Percentiles rank a stretch among this genome's conserved stretches.
Conservation (phyloP, 2,888 invertebrate genomes). For the Brachynemurus nebulosus region DNA sequence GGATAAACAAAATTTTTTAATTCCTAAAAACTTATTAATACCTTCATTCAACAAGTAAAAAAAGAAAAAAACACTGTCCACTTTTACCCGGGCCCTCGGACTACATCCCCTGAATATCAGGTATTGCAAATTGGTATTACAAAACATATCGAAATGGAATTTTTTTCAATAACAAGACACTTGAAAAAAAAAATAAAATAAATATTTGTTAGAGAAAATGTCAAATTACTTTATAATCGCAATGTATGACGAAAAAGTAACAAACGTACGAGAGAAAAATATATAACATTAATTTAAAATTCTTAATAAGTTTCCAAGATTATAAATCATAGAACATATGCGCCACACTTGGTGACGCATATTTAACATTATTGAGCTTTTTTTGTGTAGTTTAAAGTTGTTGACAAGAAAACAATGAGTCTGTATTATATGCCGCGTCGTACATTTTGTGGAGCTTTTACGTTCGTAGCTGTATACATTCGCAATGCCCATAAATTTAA, state of each 20-base stretch:
- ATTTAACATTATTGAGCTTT: slow-evolving; percentile 1
- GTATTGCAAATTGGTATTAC: too few species aligned
- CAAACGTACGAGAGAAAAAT: not conserved
- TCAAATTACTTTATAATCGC: not conserved
- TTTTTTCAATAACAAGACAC: too few species aligned
- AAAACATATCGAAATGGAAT: too few species aligned
- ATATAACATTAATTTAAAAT: not conserved
- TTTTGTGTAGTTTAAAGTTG: not conserved
- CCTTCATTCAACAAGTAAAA: too few species aligned
- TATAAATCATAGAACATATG: slow-evolving; percentile 1
- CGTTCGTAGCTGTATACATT: too few species aligned
- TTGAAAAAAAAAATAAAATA: too few species aligned
- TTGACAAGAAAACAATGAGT: slow-evolving; percentile 2
- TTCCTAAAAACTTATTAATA: too few species aligned
- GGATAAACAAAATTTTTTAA: too few species aligned
- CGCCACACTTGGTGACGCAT: not conserved
- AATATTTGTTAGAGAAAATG: not conserved
- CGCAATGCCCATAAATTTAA: not conserved
- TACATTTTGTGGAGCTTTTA: slow-evolving; percentile 2
- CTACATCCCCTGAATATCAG: too few species aligned
- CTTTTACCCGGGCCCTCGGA: too few species aligned
- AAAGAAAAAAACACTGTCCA: too few species aligned
- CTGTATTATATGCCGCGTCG: not conserved
- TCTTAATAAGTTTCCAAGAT: slow-evolving; percentile 1
- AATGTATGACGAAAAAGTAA: too few species aligned